Percentiles rank a stretch among this genome's conserved stretches.
phyloP scores from a whole-genome alignment of 2,797 vertebrate species.

The Rhinichthys osculus region DNA sequence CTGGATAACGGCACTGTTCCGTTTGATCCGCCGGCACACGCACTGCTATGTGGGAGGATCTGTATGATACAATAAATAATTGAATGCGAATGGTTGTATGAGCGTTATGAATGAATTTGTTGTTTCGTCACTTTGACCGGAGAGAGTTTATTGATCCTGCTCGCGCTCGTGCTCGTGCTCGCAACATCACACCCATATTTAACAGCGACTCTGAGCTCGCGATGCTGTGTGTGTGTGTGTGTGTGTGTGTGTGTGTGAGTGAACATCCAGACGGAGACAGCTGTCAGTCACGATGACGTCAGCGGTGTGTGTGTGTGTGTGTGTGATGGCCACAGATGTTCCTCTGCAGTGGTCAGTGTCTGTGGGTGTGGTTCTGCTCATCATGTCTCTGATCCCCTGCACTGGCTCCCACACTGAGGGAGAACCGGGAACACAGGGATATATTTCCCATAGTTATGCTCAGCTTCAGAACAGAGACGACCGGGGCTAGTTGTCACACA shows the following conservation, averaged over 20 bases:
- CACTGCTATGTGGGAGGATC: not conserved
- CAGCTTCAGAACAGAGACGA: not conserved
- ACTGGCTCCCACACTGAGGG: not conserved
- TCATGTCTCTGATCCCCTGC: not conserved
- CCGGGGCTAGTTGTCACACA: not conserved
- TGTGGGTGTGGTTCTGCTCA: slow-evolving; percentile 54
- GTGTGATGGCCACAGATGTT: slow-evolving; percentile 14
- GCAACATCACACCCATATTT: slow-evolving; percentile 2
- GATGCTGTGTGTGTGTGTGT: not conserved
- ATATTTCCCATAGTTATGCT: not conserved
- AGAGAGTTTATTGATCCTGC: slow-evolving; percentile 42
- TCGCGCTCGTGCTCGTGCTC: not conserved
- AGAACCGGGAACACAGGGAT: too few species aligned
- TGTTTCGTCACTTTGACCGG: slow-evolving; percentile 22
- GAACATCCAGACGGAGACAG: not conserved
- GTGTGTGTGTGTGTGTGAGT: too few species aligned
- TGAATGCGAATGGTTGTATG: not conserved
- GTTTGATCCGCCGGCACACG: not conserved
- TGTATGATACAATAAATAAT: too few species aligned
- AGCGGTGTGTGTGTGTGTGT: not conserved
- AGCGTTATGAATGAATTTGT: not conserved
- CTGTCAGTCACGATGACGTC: not conserved
- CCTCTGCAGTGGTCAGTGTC: slow-evolving; percentile 24
- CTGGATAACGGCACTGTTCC: not conserved
- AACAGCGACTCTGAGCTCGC: not conserved